Conservation (phyloP, 2,797 vertebrate genomes). For the Acanthornis magna region DNA sequence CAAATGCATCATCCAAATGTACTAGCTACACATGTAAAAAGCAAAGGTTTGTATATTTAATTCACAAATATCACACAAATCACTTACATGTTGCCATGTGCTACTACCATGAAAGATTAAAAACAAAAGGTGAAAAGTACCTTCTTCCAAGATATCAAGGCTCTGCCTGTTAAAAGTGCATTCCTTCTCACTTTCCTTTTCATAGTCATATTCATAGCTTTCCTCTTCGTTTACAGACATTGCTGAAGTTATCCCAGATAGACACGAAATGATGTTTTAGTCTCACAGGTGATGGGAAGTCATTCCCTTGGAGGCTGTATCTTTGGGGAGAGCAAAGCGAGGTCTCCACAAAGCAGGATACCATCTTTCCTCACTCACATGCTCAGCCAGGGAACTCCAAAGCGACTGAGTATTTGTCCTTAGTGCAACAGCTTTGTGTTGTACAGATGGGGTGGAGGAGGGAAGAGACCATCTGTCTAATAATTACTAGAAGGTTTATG, state of each 20-base stretch:
- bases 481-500: not conserved
- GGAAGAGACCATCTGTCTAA: constrained; percentile 57
- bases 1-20: not conserved
- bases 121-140: constrained; percentile 61
- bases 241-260: constrained; percentile 31
- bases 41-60: not conserved
- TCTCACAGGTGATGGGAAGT: constrained; percentile 4
- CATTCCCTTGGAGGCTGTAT: constrained; percentile 8
- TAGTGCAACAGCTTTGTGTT: not conserved
- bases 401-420: not conserved
- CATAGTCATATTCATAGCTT: constrained; percentile 74
- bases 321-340: not conserved
- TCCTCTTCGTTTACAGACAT: constrained; percentile 80
- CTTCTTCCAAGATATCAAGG: constrained; percentile 79
- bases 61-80: not conserved
- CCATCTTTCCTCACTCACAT: constrained; percentile 59
- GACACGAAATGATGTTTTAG: not conserved
- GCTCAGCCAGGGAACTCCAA: constrained; percentile 24
- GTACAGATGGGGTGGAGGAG: constrained; percentile 32
- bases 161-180: not conserved
- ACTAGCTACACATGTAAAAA: not conserved
- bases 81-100: not conserved
- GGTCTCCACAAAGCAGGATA: constrained; percentile 49
- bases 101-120: not conserved
- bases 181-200: constrained; percentile 46